Conservation (phyloP, 2,888 invertebrate genomes). For the Stenchaetothrips biformis region DNA sequence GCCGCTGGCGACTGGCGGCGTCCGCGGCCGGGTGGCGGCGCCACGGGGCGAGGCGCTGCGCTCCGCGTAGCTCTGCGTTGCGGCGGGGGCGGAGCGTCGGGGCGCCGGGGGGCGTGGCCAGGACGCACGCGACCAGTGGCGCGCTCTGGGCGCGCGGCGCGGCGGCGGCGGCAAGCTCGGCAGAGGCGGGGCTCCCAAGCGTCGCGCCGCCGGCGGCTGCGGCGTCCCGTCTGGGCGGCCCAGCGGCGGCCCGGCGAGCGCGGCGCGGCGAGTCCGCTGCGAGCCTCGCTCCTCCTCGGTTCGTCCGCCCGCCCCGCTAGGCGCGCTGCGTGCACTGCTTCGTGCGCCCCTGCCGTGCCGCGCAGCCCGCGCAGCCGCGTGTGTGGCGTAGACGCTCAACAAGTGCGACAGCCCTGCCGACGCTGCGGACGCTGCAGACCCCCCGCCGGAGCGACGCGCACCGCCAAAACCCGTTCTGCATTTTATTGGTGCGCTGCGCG, state of each 20-base stretch:
- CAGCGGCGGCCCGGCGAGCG: neutral
- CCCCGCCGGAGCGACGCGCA: too few species aligned
- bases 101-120: constrained; percentile 4
- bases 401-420: neutral
- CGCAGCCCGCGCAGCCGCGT: neutral
- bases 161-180: neutral
- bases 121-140: constrained; percentile 1
- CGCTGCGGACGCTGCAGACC: neutral
- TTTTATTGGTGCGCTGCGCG: neutral
- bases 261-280: neutral
- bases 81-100: neutral
- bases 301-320: neutral
- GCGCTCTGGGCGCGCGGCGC: neutral
- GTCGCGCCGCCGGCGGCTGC: too few species aligned
- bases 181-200: too few species aligned
- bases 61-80: neutral
- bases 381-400: neutral
- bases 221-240: neutral
- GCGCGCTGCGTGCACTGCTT: neutral
- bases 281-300: neutral
- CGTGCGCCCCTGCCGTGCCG: neutral
- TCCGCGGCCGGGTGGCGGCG: neutral
- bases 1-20: neutral
- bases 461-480: too few species aligned
- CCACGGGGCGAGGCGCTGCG: neutral